Evolutionary conservation across 2,797 vertebrate genomes (phyloP).

Genomic region (Eulemur mongoz): DNA sequence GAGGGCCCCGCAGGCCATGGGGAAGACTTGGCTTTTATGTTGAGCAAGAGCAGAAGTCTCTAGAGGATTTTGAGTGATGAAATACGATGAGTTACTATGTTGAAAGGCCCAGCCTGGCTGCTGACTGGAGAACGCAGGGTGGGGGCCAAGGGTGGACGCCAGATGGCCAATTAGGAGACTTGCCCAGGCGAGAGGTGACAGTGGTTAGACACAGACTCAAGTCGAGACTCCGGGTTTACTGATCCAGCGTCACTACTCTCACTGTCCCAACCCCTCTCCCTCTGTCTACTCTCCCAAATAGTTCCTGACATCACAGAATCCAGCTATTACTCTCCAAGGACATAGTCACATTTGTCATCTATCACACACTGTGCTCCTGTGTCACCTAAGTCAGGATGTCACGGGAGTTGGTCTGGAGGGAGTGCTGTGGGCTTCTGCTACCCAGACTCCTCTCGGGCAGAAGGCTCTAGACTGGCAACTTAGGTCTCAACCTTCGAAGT

Average conservation of each 20-base stretch:
- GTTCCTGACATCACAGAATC: background rate
- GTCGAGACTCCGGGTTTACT: background rate
- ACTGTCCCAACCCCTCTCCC: no score
- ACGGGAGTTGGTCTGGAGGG: background rate
- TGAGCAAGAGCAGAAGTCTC: background rate
- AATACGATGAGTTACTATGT: background rate
- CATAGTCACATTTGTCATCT: no score
- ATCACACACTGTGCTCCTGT: background rate
- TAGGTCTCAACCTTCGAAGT: background rate
- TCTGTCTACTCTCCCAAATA: background rate
- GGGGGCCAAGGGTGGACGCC: rapidly evolving
- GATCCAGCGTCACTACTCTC: background rate
- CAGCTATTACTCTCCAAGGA: background rate
- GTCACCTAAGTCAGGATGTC: background rate
- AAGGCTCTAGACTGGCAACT: background rate
- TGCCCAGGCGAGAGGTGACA: background rate
- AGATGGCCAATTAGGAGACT: background rate
- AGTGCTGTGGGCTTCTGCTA: background rate
- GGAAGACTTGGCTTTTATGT: background rate
- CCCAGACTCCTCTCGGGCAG: background rate
- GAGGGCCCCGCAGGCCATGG: background rate
- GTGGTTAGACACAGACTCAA: background rate
- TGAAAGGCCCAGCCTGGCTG: background rate
- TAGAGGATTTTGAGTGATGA: background rate
- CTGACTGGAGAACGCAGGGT: background rate